Evolutionary conservation across 37 sponge, comb jelly and placozoan genomes (phyloP).

Genomic region (Ephydatia muelleri): DNA sequence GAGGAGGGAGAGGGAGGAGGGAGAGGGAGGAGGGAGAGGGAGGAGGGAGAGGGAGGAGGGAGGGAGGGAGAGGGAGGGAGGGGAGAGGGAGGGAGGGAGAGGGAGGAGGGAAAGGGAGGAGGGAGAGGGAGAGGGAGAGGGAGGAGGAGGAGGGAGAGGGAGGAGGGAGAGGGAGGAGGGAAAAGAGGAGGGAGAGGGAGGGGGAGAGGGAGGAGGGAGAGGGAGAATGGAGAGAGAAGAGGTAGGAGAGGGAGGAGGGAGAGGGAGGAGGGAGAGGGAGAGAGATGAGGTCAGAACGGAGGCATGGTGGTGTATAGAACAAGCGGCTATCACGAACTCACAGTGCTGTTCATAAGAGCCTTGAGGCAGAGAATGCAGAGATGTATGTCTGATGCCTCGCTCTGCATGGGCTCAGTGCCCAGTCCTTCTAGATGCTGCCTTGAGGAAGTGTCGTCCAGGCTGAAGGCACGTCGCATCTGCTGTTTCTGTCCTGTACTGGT

Average conservation of each 20-base stretch:
- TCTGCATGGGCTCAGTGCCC: no score
- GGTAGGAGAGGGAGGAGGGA: not conserved
- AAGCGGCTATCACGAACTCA: slow-evolving; percentile 30
- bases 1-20: not conserved
- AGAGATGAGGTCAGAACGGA: not conserved
- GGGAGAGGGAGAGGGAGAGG: not conserved
- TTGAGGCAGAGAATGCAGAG: slow-evolving; percentile 83
- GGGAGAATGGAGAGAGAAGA: slow-evolving; percentile 60
- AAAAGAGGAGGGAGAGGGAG: not conserved
- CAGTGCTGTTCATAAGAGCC: slow-evolving; percentile 88
- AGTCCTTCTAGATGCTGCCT: no score
- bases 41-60: not conserved
- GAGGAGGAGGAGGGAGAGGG: not conserved
- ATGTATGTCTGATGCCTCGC: slow-evolving; percentile 74
- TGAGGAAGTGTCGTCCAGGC: no score
- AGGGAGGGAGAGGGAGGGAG: not conserved
- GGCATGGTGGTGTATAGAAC: not conserved
- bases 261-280: not conserved
- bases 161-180: not conserved
- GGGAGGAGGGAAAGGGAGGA: not conserved
- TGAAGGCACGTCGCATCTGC: no score
- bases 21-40: not conserved
- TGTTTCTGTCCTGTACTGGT: no score
- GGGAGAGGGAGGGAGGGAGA: not conserved
- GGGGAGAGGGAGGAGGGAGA: not conserved